These are phyloP conservation scores for Mixornis gularis DNA, from an alignment of 2,113 vertebrate species.

Conservation along the genomic window DNA sequence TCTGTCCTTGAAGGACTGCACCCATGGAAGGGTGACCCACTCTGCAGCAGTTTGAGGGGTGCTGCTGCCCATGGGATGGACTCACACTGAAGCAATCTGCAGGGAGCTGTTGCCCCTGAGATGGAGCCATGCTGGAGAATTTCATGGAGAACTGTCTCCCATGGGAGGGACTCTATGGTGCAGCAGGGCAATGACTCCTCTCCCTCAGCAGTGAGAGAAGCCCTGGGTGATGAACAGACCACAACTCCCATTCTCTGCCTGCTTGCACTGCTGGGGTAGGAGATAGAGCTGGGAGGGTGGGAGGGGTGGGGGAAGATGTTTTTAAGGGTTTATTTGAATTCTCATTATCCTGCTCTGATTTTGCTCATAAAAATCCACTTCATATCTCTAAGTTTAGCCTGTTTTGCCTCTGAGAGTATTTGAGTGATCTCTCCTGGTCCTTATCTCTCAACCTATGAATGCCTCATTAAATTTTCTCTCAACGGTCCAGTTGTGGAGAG, in stretches of 20 bases:
- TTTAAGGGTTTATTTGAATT: background rate
- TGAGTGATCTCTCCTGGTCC: background rate
- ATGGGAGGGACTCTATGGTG: accelerated
- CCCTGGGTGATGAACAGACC: background rate
- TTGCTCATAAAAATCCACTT: background rate
- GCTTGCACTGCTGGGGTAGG: background rate
- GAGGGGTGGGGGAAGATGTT: background rate
- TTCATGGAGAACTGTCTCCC: background rate
- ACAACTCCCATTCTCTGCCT: background rate
- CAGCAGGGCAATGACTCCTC: background rate
- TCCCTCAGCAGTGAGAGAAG: background rate
- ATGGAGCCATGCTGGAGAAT: background rate
- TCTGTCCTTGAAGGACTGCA: background rate
- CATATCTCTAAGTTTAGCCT: background rate
- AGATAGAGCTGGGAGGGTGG: background rate
- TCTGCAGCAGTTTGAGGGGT: background rate
- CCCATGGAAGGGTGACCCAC: background rate
- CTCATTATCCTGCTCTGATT: background rate
- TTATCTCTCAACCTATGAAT: background rate
- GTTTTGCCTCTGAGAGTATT: accelerated
- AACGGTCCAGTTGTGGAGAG: background rate
- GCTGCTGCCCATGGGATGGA: no score
- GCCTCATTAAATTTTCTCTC: background rate
- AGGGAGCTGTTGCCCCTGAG: background rate
- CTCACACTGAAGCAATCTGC: no score